Conservation (phyloP, 2,797 vertebrate species). For the Tamandua tetradactyla region DNA sequence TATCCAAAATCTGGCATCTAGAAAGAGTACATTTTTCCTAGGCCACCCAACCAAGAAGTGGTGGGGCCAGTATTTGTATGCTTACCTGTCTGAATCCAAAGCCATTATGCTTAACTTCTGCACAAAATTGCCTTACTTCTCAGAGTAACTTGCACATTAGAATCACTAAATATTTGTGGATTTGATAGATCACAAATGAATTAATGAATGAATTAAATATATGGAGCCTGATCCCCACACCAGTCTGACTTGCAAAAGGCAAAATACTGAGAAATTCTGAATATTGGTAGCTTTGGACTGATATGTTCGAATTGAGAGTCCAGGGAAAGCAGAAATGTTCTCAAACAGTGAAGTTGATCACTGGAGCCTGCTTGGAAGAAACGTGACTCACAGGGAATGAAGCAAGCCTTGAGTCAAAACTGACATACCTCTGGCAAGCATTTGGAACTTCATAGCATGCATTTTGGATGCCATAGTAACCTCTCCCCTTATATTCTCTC, state of each 20-base stretch:
- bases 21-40: background rate
- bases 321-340: slow-evolving; percentile 21
- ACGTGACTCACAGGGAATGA: background rate
- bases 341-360: background rate
- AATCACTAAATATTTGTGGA: slow-evolving; percentile 6
- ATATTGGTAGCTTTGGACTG: background rate
- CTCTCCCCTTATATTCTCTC: background rate
- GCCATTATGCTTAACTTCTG: background rate
- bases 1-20: background rate
- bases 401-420: background rate
- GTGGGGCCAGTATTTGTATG: background rate
- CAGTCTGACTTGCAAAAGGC: background rate
- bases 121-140: background rate
- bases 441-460: background rate
- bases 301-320: background rate
- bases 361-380: background rate
- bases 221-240: background rate
- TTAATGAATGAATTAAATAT: background rate
- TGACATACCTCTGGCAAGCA: background rate
- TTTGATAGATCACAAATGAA: background rate
- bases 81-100: background rate
- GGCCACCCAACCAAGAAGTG: background rate
- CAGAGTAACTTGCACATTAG: background rate
- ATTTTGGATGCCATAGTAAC: background rate
- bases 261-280: slow-evolving; percentile 20